These are phyloP conservation scores for Synergus umbraculus DNA, from an alignment of 2,888 invertebrate genomes.

Conservation along the genomic window DNA sequence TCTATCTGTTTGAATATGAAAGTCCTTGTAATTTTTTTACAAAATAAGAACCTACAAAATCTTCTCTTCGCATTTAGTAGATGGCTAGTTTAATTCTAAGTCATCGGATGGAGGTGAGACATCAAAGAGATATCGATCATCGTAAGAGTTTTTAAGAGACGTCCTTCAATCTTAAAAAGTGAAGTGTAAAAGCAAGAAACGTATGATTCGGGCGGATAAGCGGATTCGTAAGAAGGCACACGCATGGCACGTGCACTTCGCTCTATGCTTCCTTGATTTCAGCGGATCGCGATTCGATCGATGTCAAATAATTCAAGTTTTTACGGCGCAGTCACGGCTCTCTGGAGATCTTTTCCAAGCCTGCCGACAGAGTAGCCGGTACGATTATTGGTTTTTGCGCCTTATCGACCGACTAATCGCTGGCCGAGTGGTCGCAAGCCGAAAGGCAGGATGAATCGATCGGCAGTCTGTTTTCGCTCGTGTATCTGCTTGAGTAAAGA, in stretches of 20 bases:
- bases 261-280: conserved; percentile 38
- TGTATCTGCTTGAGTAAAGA: conserved; percentile 30
- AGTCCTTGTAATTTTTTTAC: not conserved
- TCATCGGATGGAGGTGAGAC: not conserved
- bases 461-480: conserved; percentile 15
- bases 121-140: not conserved
- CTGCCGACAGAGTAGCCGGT: conserved; percentile 37
- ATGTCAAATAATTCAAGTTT: conserved; percentile 47
- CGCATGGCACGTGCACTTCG: conserved; percentile 40
- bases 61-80: not conserved
- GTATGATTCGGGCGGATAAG: conserved; percentile 3
- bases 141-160: not conserved
- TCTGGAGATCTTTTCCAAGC: conserved; percentile 31
- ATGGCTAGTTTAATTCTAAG: not conserved
- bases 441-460: conserved; percentile 24
- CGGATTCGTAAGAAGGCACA: conserved; percentile 30
- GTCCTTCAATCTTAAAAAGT: not conserved
- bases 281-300: conserved; percentile 45
- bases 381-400: conserved; percentile 47
- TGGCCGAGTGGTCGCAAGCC: conserved; percentile 10
- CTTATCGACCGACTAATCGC: conserved; percentile 45
- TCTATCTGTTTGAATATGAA: not conserved
- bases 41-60: not conserved
- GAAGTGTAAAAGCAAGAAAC: conserved; percentile 1
- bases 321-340: conserved; percentile 47